phyloP scores from a whole-genome alignment of 2,888 invertebrate species.

The Hartigia nigra region DNA sequence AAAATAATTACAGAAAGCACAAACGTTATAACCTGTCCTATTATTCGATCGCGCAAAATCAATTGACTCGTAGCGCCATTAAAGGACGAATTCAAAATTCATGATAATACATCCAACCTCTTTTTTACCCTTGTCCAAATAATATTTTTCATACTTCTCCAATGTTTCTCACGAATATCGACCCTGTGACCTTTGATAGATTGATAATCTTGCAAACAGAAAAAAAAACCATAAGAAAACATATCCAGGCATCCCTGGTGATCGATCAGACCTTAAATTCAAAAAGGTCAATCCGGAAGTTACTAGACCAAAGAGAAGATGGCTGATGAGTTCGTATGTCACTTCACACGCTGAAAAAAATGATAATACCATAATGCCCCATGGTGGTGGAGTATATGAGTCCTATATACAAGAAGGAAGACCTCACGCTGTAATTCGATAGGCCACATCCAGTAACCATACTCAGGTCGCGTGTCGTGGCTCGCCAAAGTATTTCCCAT shows the following conservation, averaged over 20 bases:
- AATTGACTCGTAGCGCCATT: neutral
- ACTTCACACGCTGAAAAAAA: constrained; percentile 28
- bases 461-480: constrained; percentile 31
- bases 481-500: constrained; percentile 9
- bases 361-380: constrained; percentile 41
- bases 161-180: neutral
- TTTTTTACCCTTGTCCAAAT: neutral
- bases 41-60: too few relatives aligned
- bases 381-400: constrained; percentile 2
- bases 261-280: constrained; percentile 46
- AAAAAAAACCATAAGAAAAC: constrained; percentile 25
- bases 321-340: constrained; percentile 13
- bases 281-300: constrained; percentile 31
- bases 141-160: neutral
- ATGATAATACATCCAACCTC: neutral
- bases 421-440: constrained; percentile 38
- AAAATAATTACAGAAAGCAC: neutral
- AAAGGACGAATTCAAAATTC: neutral
- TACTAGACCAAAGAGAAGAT: constrained; percentile 6
- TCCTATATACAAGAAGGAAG: neutral
- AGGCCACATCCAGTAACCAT: constrained; percentile 12
- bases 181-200: neutral
- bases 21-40: too few relatives aligned
- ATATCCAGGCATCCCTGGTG: constrained; percentile 12
- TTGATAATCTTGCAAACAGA: constrained; percentile 4